Evolutionary conservation across 2,113 vertebrate species (phyloP).

Genomic region (Aptenodytes patagonicus): DNA sequence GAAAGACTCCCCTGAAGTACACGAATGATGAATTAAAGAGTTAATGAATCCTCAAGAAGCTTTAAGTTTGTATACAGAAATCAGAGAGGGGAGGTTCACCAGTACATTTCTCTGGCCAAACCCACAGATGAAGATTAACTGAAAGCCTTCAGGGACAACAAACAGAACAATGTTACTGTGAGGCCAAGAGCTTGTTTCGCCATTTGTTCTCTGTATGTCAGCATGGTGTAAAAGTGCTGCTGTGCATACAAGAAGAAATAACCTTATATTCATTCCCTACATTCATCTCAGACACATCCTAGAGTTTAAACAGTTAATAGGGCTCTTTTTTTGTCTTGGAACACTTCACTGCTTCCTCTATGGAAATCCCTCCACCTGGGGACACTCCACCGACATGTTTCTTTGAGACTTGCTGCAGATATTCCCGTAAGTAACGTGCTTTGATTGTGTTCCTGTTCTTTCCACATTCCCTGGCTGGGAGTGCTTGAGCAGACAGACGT

Average conservation of each 20-base stretch:
- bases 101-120: slow-evolving; percentile 18
- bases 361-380: not conserved
- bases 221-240: not conserved
- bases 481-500: not conserved
- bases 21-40: not conserved
- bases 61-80: not conserved
- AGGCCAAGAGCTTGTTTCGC: not conserved
- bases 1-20: not conserved
- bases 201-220: not conserved
- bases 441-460: not conserved
- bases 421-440: not conserved
- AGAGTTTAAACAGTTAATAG: not conserved
- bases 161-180: slow-evolving; percentile 3
- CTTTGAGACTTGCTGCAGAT: not conserved
- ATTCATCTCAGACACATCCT: not conserved
- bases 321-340: not conserved
- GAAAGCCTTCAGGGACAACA: slow-evolving; percentile 1
- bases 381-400: not conserved
- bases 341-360: not conserved
- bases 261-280: not conserved
- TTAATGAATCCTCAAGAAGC: slow-evolving; percentile 26
- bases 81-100: not conserved
- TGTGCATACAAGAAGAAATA: not conserved
- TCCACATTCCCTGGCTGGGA: not conserved
- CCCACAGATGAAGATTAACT: slow-evolving; percentile 22